Percentiles rank a stretch among this genome's conserved stretches.
Conservation (phyloP, 2,888 invertebrate species). For the Eupithecia abbreviata region DNA sequence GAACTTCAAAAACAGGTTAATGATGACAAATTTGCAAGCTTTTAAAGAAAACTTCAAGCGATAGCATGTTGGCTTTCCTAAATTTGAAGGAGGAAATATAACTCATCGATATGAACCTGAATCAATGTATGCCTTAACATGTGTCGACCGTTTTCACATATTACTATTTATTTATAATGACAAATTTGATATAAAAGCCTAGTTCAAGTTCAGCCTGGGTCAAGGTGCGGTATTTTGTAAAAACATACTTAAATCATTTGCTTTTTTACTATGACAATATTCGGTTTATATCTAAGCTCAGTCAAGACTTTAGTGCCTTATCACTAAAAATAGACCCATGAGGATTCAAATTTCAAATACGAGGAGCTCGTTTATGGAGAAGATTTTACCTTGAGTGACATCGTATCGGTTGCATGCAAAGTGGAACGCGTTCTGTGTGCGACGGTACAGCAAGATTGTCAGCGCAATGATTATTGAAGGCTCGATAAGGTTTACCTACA, state of each 20-base stretch:
- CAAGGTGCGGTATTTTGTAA: too few species aligned
- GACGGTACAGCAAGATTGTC: constrained; percentile 57
- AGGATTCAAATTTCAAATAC: background rate
- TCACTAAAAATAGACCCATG: background rate
- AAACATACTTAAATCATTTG: too few species aligned
- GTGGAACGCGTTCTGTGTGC: constrained; percentile 57
- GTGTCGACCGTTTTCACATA: background rate
- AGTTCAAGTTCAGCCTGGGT: background rate
- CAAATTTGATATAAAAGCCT: background rate
- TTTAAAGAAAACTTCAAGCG: background rate
- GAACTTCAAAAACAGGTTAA: background rate
- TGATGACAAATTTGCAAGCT: background rate
- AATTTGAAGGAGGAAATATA: background rate
- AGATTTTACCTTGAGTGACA: background rate
- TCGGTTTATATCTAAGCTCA: background rate
- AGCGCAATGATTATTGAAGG: constrained; percentile 62
- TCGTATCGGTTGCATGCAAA: constrained; percentile 22
- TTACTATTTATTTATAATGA: too few species aligned
- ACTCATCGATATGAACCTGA: background rate
- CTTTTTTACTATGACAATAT: background rate
- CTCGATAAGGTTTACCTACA: constrained; percentile 51
- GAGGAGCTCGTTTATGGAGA: background rate
- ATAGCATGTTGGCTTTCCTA: background rate
- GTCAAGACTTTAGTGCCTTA: background rate
- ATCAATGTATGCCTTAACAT: background rate